Conservation (phyloP, 2,113 vertebrate species). For the Pelmatolapia mariae region DNA sequence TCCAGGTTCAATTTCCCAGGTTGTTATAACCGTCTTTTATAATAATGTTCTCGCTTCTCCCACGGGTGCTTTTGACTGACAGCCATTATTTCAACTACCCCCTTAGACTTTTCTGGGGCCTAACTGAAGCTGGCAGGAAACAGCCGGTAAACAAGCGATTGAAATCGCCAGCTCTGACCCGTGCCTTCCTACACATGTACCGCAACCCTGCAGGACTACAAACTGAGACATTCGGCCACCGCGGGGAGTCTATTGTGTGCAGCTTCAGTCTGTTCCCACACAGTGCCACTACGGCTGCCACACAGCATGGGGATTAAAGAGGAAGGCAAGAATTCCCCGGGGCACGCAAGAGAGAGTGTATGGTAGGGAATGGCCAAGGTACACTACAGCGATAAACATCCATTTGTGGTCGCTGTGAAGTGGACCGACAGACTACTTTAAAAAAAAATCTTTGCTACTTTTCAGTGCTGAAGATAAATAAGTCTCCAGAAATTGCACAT, state of each 20-base stretch:
- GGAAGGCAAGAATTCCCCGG: neutral
- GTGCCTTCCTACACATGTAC: slow-evolving; percentile 28
- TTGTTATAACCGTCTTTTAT: neutral
- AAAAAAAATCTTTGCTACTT: neutral
- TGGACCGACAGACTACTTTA: neutral
- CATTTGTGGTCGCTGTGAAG: neutral
- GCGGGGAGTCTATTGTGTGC: slow-evolving; percentile 21
- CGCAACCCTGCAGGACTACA: neutral
- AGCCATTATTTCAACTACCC: slow-evolving; percentile 11
- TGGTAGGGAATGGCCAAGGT: neutral
- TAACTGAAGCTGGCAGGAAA: neutral
- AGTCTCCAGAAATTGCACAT: neutral
- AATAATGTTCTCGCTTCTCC: slow-evolving; percentile 1
- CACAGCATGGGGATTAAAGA: slow-evolving; percentile 7
- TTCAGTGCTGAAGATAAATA: neutral
- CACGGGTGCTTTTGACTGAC: slow-evolving; percentile 7
- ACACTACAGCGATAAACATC: neutral
- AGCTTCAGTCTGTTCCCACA: slow-evolving; percentile 40
- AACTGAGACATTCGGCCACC: neutral
- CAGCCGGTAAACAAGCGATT: slow-evolving; percentile 6
- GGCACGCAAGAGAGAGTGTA: neutral
- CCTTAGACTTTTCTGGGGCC: neutral
- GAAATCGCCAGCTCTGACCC: neutral
- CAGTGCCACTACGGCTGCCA: neutral
- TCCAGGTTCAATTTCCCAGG: neutral